phyloP scores from a whole-genome alignment of 2,888 invertebrate species.

The Gnatocerus cornutus region DNA sequence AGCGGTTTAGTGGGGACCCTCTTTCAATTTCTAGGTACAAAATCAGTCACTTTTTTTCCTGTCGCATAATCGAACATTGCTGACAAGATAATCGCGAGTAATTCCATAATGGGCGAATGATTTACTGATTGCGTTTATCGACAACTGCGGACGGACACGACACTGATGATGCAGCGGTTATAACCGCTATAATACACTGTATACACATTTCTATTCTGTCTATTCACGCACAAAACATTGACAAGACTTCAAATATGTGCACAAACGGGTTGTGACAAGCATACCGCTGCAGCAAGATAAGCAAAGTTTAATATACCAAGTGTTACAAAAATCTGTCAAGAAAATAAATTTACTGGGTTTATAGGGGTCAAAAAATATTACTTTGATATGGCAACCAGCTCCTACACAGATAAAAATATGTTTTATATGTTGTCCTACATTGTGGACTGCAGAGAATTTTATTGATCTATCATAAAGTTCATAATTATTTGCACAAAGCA shows the following conservation, averaged over 20 bases:
- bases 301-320: neutral
- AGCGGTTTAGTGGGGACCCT: no score
- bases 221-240: conserved; percentile 29
- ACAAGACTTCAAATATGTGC: neutral
- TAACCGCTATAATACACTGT: conserved; percentile 32
- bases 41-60: conserved; percentile 6
- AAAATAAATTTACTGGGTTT: conserved; percentile 7
- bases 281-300: conserved; percentile 3
- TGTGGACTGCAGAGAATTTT: neutral
- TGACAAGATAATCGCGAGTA: conserved; percentile 38
- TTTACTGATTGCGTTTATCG: conserved; percentile 40
- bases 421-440: conserved; percentile 4
- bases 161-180: conserved; percentile 32
- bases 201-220: conserved; percentile 26
- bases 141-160: conserved; percentile 34
- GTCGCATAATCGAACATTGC: conserved; percentile 8
- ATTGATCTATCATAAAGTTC: neutral
- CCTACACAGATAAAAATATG: conserved; percentile 10
- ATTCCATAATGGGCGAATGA: conserved; percentile 41
- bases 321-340: conserved; percentile 10
- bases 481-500: neutral
- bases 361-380: conserved; percentile 6
- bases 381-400: conserved; percentile 4
- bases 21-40: conserved; percentile 3
- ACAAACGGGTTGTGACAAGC: neutral